Evolutionary conservation across 2,797 vertebrate species (phyloP).

Genomic region (Epinephelus malabaricus): DNA sequence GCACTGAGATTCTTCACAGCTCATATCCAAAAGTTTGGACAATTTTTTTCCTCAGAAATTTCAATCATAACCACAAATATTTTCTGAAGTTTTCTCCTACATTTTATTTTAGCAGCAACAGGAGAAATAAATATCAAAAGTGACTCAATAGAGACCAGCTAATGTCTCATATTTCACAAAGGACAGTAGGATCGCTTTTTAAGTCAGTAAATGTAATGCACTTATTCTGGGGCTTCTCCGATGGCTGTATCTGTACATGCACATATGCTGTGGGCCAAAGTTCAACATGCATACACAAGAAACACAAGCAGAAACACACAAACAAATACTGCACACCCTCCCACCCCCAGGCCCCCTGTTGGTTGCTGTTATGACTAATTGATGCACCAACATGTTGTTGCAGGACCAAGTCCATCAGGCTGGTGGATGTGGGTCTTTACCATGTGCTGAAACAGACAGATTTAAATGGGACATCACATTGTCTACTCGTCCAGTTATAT

Average conservation of each 20-base stretch:
- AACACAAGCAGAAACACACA: constrained; percentile 29
- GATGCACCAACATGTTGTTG: constrained; percentile 67
- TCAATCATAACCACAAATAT: neutral
- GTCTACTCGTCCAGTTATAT: constrained; percentile 9
- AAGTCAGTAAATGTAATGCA: neutral
- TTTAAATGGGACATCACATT: constrained; percentile 31
- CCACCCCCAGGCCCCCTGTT: constrained; percentile 39
- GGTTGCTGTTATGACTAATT: constrained; percentile 69
- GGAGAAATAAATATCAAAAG: neutral
- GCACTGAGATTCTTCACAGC: neutral
- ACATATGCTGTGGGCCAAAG: constrained; percentile 35
- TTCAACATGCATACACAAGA: constrained; percentile 39
- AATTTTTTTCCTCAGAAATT: neutral
- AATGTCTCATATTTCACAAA: neutral
- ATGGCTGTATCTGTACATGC: neutral
- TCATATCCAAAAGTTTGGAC: constrained; percentile 1
- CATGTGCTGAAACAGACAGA: constrained; percentile 23
- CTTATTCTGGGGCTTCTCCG: neutral
- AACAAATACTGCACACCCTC: constrained; percentile 2
- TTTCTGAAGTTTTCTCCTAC: neutral
- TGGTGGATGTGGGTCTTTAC: constrained; percentile 22
- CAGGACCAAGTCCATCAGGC: constrained; percentile 52
- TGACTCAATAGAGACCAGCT: neutral
- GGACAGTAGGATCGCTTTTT: neutral
- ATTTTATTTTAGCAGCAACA: neutral